Conservation (phyloP, 1,140 invertebrate species). For the Macrobrachium rosenbergii region DNA sequence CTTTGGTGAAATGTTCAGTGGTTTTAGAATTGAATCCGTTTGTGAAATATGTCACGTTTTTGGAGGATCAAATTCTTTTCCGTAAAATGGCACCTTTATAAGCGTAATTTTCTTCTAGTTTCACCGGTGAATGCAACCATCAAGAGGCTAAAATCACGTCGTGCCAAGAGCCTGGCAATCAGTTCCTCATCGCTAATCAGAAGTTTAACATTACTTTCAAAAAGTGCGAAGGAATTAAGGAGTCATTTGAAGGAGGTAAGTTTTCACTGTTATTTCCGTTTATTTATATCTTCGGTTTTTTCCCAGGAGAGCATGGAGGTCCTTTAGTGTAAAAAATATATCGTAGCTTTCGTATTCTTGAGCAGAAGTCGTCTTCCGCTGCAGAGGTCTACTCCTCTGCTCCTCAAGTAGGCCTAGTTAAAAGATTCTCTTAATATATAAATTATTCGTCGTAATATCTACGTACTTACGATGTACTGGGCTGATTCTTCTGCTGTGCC, state of each 20-base stretch:
- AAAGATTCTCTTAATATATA: too few species aligned
- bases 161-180: conserved; percentile 95
- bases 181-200: conserved; percentile 96
- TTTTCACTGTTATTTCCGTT: conserved; percentile 2
- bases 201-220: conserved; percentile 97
- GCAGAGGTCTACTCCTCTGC: too few species aligned
- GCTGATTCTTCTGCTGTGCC: too few species aligned
- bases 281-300: too few species aligned
- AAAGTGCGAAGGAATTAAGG: conserved; percentile 76
- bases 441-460: too few species aligned
- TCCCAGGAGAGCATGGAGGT: too few species aligned
- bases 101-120: conserved; percentile 78
- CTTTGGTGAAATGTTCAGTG: too few species aligned
- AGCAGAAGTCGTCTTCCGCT: too few species aligned
- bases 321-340: too few species aligned
- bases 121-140: conserved; percentile 90
- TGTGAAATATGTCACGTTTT: background rate
- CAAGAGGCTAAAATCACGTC: conserved; percentile 91
- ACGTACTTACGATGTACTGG: too few species aligned
- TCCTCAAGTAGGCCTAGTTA: too few species aligned
- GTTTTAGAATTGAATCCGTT: background rate
- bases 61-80: background rate
- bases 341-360: too few species aligned
- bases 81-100: background rate
- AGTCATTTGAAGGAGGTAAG: conserved; percentile 82